Evolutionary conservation across 2,888 invertebrate genomes (phyloP), one percentile per base, ranked within the genome.

Genomic region (Eledona agricola): DNA sequence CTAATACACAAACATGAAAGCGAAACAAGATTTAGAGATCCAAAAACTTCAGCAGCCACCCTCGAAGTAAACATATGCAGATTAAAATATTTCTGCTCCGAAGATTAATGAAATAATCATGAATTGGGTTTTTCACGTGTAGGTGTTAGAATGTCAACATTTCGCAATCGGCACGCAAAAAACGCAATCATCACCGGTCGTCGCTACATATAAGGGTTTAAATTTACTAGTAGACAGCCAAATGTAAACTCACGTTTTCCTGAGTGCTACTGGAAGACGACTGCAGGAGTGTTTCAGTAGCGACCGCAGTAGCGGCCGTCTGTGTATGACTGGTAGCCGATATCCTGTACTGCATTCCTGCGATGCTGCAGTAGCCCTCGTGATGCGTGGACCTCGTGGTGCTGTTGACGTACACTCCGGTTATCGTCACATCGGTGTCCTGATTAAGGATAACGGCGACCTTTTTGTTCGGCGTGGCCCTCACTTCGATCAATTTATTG

Each of bases 391-490:
- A 84, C 47, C 86, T 80, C 1, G 87, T 87, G 12, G 89, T 86
- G 66, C 86, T 83, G 72, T 87, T 87, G 37, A 87, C 86, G 74
- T 92, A 92, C 51, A 92, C 90, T 7, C 91, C 91, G 2, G 92
- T 92, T 64, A 92, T 91, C 17, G 92, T 93, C 13, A 92, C 90
- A 69, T 92, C 92, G 0, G 91, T 89, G 66, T 92, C 91, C 76
- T 90, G 90, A 72, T 89, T 89, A 11, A 92, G 84, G 66, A 92
- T 90, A 20, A 92, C 88, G 60, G 91, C 89, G 57, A 87, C 85
- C 65, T 84, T 83, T 66, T 83, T 83, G 32, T 75, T 74, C 62
- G 63, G 76, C 62, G 69, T 77, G 63, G 71, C 70, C 31, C 72
- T 69, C 51, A 74, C 74, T 60, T 77, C 77, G 17, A 75, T 72